phyloP scores from a whole-genome alignment of 2,797 vertebrate genomes.

The Avahi laniger region DNA sequence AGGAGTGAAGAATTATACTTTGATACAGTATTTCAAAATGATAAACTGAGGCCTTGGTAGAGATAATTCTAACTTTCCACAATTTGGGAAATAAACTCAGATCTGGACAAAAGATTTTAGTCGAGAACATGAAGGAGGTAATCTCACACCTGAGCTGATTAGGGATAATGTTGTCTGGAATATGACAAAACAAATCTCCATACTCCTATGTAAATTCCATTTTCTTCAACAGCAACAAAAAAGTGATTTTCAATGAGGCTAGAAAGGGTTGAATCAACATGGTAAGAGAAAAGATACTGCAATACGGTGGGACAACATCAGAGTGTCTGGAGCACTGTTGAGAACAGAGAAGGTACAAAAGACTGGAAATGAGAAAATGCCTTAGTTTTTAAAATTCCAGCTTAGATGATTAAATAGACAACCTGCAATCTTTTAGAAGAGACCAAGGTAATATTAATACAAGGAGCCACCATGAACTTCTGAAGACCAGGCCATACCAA shows the following conservation, averaged over 20 bases:
- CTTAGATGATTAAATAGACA: neutral
- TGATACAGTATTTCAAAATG: neutral
- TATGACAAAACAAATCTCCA: neutral
- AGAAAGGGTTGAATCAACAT: neutral
- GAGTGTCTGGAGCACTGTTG: neutral
- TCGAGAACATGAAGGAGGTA: neutral
- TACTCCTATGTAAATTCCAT: neutral
- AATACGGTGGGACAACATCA: neutral
- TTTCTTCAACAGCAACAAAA: neutral
- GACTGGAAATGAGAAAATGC: neutral
- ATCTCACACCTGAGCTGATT: neutral
- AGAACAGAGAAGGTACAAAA: neutral
- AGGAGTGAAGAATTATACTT: neutral
- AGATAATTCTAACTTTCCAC: neutral
- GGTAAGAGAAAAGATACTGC: neutral
- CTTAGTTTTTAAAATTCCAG: neutral
- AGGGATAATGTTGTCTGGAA: neutral
- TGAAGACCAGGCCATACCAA: neutral
- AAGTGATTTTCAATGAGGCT: neutral
- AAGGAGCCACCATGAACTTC: neutral
- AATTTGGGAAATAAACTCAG: neutral
- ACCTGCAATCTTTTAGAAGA: neutral
- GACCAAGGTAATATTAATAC: neutral
- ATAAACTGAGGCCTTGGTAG: neutral
- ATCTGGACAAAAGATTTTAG: neutral